Evolutionary conservation across 2,888 invertebrate species (phyloP), one percentile per base, ranked within the genome.

Genomic region (Thereva nobilitata): DNA sequence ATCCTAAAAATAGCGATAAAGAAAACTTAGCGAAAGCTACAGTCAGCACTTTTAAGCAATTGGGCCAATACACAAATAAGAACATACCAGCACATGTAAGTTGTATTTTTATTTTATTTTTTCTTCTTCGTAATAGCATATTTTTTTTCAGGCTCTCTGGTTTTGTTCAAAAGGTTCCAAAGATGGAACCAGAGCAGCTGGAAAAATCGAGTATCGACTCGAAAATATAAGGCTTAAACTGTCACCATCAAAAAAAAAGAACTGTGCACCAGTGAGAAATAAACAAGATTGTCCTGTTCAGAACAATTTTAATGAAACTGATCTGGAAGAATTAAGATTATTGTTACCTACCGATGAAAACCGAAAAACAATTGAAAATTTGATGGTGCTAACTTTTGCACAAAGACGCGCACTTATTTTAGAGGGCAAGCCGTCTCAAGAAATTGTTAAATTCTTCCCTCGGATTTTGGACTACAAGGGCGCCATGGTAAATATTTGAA

Each of bases 201-300:
- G 61, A 10, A 50, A 37, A 40, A 50, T 50, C 5, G 61, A 63
- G 40, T 63, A 37, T 38, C 45, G 61, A 10, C 35, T 61, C 10
- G 49, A 61, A 38, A 12, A 61, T 44, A 37, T 61, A 7, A n/a
- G 47, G n/a, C 37, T 61, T 10, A 45, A 37, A n/a, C 40, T 61
- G 5, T 61, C 61, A 38, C 52, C 61, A 4, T 37, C 5, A n/a
- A 63, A 63, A 50, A 63, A 59, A 47, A 59, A 40, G 35, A 55
- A 55, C 38, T n/a, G n/a, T n/a, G n/a, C n/a, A n/a, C n/a, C n/a
- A n/a, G 34, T 53, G 6, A 53, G n/a, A 8, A 53, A 53, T 53
- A 53, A 53, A 53, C 34, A 9, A 35, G 37, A 35, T 35, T n/a
- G n/a, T n/a, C n/a, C n/a, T n/a, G 1, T 35, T 10, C 35, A 34